Conservation (phyloP, 2,888 invertebrate genomes). For the Deilephila elpenor region DNA sequence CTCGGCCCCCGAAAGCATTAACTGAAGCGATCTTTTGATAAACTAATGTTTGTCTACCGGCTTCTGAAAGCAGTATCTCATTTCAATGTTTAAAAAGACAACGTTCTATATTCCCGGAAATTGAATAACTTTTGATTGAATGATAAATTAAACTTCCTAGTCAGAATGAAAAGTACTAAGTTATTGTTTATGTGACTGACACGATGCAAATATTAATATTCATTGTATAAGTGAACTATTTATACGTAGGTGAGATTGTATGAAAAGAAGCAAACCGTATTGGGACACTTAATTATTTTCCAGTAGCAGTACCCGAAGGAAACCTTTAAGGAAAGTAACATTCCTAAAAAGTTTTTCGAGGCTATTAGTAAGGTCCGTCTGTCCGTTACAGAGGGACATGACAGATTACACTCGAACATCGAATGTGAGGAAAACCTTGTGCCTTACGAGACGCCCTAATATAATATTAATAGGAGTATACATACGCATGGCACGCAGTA, state of each 20-base stretch:
- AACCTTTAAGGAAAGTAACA: slow-evolving; percentile 9
- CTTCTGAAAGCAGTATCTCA: background rate
- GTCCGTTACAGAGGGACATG: background rate
- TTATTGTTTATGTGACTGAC: background rate
- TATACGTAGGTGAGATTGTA: background rate
- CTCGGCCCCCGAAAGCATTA: slow-evolving; percentile 9
- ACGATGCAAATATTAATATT: background rate
- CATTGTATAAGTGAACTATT: background rate
- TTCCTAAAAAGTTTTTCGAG: slow-evolving; percentile 6
- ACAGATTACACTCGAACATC: background rate
- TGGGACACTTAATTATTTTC: background rate
- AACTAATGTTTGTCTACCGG: slow-evolving; percentile 5
- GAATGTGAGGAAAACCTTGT: slow-evolving; percentile 5
- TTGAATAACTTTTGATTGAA: slow-evolving; percentile 5
- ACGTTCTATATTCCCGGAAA: slow-evolving; percentile 6
- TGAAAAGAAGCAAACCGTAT: too few relatives aligned
- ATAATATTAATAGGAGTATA: background rate
- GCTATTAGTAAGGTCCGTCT: slow-evolving; percentile 10
- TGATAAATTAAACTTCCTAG: slow-evolving; percentile 2
- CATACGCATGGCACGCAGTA: too few relatives aligned
- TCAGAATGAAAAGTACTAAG: background rate
- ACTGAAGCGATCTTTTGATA: slow-evolving; percentile 9
- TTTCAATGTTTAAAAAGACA: slow-evolving; percentile 8
- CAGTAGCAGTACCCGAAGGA: background rate
- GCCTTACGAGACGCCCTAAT: background rate